phyloP scores from a whole-genome alignment of 2,113 vertebrate genomes.

The Himantopus leucocephalus region DNA sequence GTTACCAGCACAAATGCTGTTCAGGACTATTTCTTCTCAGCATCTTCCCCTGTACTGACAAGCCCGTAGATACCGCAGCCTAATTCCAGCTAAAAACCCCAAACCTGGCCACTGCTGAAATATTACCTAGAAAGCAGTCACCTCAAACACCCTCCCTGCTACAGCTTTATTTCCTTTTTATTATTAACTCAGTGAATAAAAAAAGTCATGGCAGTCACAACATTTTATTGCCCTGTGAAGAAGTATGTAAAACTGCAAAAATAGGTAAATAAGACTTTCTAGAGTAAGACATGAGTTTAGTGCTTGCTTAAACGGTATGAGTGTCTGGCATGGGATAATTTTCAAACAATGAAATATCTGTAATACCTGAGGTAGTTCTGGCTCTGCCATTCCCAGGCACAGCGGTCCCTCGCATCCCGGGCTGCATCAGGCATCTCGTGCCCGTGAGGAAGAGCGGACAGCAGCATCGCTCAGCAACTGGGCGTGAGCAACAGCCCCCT shows the following conservation, averaged over 20 bases:
- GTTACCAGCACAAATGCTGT: neutral
- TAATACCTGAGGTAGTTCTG: neutral
- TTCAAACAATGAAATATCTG: neutral
- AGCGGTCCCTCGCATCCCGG: rapidly evolving
- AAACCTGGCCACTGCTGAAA: neutral
- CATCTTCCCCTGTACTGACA: neutral
- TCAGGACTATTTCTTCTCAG: neutral
- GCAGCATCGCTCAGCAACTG: neutral
- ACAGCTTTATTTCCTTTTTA: neutral
- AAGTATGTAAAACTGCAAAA: neutral
- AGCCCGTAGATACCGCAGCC: neutral
- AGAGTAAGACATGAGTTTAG: neutral
- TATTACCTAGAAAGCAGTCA: neutral
- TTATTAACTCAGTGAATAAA: neutral
- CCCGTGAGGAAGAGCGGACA: neutral
- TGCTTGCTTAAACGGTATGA: neutral
- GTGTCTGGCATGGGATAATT: neutral
- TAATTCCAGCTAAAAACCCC: neutral
- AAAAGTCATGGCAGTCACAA: neutral
- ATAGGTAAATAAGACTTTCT: neutral
- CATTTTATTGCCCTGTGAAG: neutral
- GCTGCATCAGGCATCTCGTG: neutral
- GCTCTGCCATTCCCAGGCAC: neutral
- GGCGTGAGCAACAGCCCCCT: neutral
- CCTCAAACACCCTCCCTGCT: neutral